phyloP scores from a whole-genome alignment of 1,140 invertebrate genomes.

The Caenorhabditis elegans region DNA sequence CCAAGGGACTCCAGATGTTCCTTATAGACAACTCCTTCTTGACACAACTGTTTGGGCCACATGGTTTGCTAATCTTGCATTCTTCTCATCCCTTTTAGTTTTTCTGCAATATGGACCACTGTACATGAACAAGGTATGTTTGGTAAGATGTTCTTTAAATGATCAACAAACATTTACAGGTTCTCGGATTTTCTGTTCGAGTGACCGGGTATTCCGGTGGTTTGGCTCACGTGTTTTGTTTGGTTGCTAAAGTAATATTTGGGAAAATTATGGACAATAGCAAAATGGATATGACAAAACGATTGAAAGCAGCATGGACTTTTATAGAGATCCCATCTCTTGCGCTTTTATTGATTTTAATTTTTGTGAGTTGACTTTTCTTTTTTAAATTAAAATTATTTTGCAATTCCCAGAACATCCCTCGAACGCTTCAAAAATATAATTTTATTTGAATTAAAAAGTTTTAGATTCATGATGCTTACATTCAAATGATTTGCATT shows the following conservation, averaged over 20 bases:
- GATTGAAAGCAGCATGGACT: background rate
- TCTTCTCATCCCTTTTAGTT: slow-evolving; percentile 14
- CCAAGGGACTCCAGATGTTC: background rate
- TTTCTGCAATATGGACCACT: slow-evolving; percentile 34
- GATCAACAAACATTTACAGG: background rate
- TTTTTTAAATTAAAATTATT: too few relatives aligned
- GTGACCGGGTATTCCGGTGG: background rate
- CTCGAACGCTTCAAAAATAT: too few relatives aligned
- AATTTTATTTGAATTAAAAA: too few relatives aligned
- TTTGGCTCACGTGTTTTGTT: slow-evolving; percentile 5
- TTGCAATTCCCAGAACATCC: too few relatives aligned
- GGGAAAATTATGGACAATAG: slow-evolving; percentile 8
- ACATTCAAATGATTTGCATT: background rate
- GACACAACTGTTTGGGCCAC: slow-evolving; percentile 9
- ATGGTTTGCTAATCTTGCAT: slow-evolving; percentile 16
- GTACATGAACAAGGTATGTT: slow-evolving; percentile 24
- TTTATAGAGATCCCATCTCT: background rate
- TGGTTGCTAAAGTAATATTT: slow-evolving; percentile 7
- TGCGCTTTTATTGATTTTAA: background rate
- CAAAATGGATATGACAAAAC: background rate
- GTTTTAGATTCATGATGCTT: background rate
- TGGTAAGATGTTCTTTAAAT: background rate
- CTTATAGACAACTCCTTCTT: slow-evolving; percentile 4
- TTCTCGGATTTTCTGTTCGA: background rate
- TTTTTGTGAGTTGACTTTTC: background rate